Evolutionary conservation across 2,888 invertebrate species (phyloP), one percentile per base, ranked within the genome.

Genomic region (Steinernema carpocapsae): DNA sequence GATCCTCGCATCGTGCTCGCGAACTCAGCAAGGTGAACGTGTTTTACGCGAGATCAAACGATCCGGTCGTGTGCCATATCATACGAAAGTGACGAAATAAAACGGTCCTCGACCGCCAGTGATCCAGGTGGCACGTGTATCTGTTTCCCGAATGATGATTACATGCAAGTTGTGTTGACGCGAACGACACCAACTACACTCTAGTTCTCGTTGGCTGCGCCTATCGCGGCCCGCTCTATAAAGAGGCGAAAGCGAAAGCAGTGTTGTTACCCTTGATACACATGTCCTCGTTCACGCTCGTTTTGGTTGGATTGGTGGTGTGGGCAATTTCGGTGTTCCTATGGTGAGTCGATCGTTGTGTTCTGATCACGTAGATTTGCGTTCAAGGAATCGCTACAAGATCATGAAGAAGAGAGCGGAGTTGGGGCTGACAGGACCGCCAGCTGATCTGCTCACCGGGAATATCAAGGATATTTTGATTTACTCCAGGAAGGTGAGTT

Each of bases 371-470:
- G 43, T 56, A 26, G 26, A 56, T 19, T 22, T 26, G 51, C 56
- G 43, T 56, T 19, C 12, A 26, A 56, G 56, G 56, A 19, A 26
- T 26, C 56, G 56, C 56, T 56, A 24, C 24, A 56, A 56, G 26
- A 12, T 56, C 24, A 26, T 56, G 26, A 22, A 17, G 24, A 26
- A 26, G 14, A 19, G 73, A 32, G 45, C 42, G 43, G 42, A 73
- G n/a, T 37, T 73, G 43, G 73, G 73, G 1, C 45, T 73, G 10
- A 42, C 70, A 1, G 64, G 64, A n/a, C 64, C 59, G 37, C 73
- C 73, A 17, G 26, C 59, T n/a, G 46, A 32, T 1, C 56, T 73
- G 26, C 45, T 64, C 37, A n/a, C 56, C 7, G 73, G 73, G 10
- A 73, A 64, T 29, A 43, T 73, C 14, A 22, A 29, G 46, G 19